Evolutionary conservation across 2,888 invertebrate species (phyloP), one percentile per base, ranked within the genome.

Genomic region (Stomorhina lunata): DNA sequence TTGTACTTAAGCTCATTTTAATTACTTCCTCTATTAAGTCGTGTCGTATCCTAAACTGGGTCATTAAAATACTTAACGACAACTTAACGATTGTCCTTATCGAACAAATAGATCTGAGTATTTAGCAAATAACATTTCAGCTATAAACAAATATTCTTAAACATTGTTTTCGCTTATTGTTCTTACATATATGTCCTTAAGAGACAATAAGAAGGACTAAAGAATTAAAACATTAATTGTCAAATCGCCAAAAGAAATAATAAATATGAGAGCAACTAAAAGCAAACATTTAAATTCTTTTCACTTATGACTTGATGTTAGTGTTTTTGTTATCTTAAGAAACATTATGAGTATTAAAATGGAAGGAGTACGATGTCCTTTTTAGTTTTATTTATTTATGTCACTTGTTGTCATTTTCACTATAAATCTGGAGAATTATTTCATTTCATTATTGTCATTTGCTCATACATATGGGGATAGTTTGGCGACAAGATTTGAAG

Each of bases 171-270:
- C n/a, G n/a, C 32, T 50, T 37, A 65, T 57, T 40, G n/a, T n/a
- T n/a, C n/a, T n/a, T n/a, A n/a, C n/a, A n/a, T n/a, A n/a, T 17
- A 40, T 45, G 57, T 63, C 17, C 69, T 65, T 50, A 69, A 43
- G n/a, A 34, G 53, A 55, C 40, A 59, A 68, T 61, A 57, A 75
- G 5, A 32, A 32, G 29, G 43, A 65, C 40, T 59, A 73, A 68
- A 48, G 68, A 82, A 82, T 75, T 82, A 75, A 29, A 63, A 65
- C 78, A 78, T 82, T 79, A 78, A 82, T 82, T 82, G 75, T 82
- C 68, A 34, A 78, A 75, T 82, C 59, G 73, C 65, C 32, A 55
- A 65, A 25, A 55, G 45, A 45, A 40, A 65, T 75, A 57, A 66
- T 57, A 27, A n/a, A n/a, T n/a, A n/a, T n/a, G 9, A 20, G 50